These are phyloP conservation scores for Epinephelus cyanopodus DNA, from an alignment of 2,113 vertebrate species.

Conservation along the genomic window DNA sequence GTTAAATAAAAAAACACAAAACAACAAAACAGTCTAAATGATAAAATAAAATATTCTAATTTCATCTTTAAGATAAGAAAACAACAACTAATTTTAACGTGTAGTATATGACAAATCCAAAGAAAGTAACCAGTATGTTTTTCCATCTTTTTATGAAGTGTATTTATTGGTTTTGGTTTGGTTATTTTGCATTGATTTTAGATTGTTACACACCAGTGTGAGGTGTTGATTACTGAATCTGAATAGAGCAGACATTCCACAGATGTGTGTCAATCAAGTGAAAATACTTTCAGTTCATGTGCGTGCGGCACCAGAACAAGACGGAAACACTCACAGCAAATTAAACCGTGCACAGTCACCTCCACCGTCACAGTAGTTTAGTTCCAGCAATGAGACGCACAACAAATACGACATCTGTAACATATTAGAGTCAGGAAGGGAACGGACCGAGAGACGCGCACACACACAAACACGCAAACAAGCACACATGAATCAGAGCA, in stretches of 20 bases:
- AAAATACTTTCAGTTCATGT: background rate
- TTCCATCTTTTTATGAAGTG: background rate
- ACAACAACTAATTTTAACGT: background rate
- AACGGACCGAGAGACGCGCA: background rate
- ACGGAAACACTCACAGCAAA: background rate
- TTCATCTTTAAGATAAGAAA: background rate
- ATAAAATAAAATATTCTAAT: background rate
- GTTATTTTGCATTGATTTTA: background rate
- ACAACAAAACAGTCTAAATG: background rate
- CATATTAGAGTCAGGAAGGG: constrained; percentile 66
- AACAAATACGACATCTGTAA: constrained; percentile 56
- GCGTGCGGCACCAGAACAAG: background rate
- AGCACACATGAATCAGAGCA: constrained; percentile 46
- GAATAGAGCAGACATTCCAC: background rate
- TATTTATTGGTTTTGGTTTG: background rate
- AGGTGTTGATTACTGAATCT: background rate
- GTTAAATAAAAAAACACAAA: too few species aligned
- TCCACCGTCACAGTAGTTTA: background rate
- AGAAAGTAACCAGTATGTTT: too few species aligned
- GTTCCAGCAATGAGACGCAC: constrained; percentile 7
- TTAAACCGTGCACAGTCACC: background rate
- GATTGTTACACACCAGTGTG: background rate
- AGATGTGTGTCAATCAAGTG: background rate
- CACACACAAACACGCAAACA: constrained; percentile 21
- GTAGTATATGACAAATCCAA: background rate